phyloP scores from a whole-genome alignment of 2,113 vertebrate species.

The Hassar affinis region DNA sequence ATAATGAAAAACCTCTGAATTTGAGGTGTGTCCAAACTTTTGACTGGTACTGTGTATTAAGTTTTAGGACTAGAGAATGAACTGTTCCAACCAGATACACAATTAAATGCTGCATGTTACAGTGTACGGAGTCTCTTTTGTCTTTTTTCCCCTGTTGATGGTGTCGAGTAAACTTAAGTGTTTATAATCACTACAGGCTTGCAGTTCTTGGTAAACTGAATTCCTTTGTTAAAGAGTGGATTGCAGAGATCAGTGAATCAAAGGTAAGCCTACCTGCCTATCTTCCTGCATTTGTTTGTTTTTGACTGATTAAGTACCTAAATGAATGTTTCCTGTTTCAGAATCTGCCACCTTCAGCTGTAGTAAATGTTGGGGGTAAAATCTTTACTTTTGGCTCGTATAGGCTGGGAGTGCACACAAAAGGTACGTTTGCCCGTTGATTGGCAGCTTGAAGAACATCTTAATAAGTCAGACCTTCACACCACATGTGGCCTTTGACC shows the following conservation, averaged over 20 bases:
- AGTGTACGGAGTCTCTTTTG: neutral
- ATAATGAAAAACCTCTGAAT: too few species aligned
- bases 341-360: constrained; percentile 85
- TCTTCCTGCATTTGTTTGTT: neutral
- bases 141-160: neutral
- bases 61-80: neutral
- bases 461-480: neutral
- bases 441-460: neutral
- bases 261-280: constrained; percentile 76
- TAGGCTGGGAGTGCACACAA: constrained; percentile 95
- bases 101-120: neutral
- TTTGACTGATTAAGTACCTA: constrained; percentile 80
- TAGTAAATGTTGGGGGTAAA: constrained; percentile 84
- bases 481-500: neutral
- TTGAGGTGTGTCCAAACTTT: too few species aligned
- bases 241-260: constrained; percentile 86
- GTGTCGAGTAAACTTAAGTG: too few species aligned
- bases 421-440: constrained; percentile 76
- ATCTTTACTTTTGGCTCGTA: constrained; percentile 98
- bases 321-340: constrained; percentile 53
- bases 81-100: neutral
- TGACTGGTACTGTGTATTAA: neutral
- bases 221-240: constrained; percentile 94
- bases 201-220: constrained; percentile 91
- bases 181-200: constrained; percentile 71